phyloP scores from a whole-genome alignment of 1,140 invertebrate genomes.

The Episyrphus balteatus region DNA sequence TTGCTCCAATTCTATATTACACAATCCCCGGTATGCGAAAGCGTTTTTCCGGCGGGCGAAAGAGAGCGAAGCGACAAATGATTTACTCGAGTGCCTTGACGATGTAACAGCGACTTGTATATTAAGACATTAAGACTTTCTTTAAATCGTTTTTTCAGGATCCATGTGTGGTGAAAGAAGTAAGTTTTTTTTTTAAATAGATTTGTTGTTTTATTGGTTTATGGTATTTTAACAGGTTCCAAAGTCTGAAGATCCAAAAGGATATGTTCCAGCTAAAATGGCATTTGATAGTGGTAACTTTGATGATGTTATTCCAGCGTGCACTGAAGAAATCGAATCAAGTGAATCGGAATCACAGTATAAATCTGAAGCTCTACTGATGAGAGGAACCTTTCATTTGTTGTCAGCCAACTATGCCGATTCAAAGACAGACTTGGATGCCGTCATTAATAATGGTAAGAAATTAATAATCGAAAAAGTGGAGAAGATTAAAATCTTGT shows the following conservation, averaged over 20 bases:
- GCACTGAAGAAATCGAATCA: conserved; percentile 67
- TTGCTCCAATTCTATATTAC: conserved; percentile 72
- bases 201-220: no score
- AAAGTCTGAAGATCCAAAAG: conserved; percentile 35
- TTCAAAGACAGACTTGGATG: conserved; percentile 58
- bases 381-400: conserved; percentile 74
- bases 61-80: conserved; percentile 65
- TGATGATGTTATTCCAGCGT: conserved; percentile 72
- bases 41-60: conserved; percentile 74
- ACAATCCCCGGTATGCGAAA: conserved; percentile 82
- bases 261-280: conserved; percentile 53
- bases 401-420: conserved; percentile 59
- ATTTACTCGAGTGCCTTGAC: no score
- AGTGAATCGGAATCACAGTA: conserved; percentile 41
- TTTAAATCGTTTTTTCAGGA: no score
- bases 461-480: no score
- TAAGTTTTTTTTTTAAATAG: no score
- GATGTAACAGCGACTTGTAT: no score
- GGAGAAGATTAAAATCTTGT: no score
- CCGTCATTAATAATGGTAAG: conserved; percentile 46
- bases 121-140: no score
- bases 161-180: no score
- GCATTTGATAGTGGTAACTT: conserved; percentile 59
- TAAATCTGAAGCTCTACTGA: conserved; percentile 55
- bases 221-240: no score